Conservation (phyloP, 2,113 vertebrate species). For the Bufo gargarizans region DNA sequence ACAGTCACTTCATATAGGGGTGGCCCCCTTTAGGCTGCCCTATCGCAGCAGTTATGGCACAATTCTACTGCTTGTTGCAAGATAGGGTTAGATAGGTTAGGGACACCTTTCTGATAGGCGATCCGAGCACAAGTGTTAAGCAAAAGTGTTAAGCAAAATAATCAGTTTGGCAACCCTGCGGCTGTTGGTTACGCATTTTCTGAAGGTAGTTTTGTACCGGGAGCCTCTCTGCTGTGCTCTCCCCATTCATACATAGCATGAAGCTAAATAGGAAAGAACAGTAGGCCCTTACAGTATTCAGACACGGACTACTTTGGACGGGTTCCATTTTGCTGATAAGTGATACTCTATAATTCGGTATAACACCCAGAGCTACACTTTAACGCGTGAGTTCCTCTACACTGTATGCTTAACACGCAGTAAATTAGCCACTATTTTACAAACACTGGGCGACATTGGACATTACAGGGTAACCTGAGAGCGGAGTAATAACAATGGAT, state of each 20-base stretch:
- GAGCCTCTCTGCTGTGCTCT: neutral
- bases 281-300: neutral
- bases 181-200: neutral
- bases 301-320: neutral
- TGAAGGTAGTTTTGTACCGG: neutral
- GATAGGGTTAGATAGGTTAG: no score
- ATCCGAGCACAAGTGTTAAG: no score
- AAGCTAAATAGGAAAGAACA: neutral
- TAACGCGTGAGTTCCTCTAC: neutral
- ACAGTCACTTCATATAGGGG: no score
- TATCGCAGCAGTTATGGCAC: no score
- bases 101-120: no score
- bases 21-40: no score
- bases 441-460: neutral
- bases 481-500: neutral
- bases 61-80: no score
- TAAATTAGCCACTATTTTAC: neutral
- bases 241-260: neutral
- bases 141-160: no score
- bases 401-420: conserved; percentile 18
- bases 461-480: neutral
- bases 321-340: neutral
- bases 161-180: neutral
- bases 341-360: neutral
- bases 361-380: neutral